These are phyloP conservation scores for Cirrhinus mrigala DNA, from an alignment of 2,797 vertebrate genomes.

Conservation along the genomic window DNA sequence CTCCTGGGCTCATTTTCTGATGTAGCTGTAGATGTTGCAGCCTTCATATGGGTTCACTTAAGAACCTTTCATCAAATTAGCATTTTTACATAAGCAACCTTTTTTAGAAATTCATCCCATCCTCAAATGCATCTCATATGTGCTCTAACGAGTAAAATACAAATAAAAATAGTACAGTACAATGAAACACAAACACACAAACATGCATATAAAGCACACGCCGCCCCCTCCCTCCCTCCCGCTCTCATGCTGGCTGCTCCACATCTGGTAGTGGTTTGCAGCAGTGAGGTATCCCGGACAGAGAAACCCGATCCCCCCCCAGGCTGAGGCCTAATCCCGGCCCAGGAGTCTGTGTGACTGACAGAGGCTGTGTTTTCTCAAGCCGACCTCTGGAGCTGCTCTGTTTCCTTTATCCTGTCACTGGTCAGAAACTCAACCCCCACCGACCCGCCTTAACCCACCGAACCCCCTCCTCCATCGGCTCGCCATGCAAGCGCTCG, in stretches of 20 bases:
- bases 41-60: slow-evolving; percentile 2
- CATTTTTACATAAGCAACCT: slow-evolving; percentile 28
- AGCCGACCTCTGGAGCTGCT: slow-evolving; percentile 60
- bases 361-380: slow-evolving; percentile 66
- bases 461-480: slow-evolving; percentile 46
- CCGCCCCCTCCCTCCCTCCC: slow-evolving; percentile 27
- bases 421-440: slow-evolving; percentile 62
- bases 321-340: slow-evolving; percentile 66
- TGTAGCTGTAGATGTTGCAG: not conserved
- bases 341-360: slow-evolving; percentile 64
- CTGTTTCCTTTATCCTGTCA: slow-evolving; percentile 70
- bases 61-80: slow-evolving; percentile 2
- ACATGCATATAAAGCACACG: slow-evolving; percentile 32
- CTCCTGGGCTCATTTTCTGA: not conserved
- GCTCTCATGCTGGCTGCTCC: slow-evolving; percentile 45
- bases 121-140: slow-evolving; percentile 13
- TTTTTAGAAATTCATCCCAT: not conserved
- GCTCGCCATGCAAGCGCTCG: slow-evolving; percentile 14
- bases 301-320: slow-evolving; percentile 61
- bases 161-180: slow-evolving; percentile 48
- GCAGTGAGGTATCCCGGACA: slow-evolving; percentile 63
- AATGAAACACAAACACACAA: slow-evolving; percentile 33
- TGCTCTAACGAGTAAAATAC: not conserved
- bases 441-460: slow-evolving; percentile 41
- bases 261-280: slow-evolving; percentile 70